phyloP scores from a whole-genome alignment of 2,888 invertebrate species.

The Hymenopus coronatus region DNA sequence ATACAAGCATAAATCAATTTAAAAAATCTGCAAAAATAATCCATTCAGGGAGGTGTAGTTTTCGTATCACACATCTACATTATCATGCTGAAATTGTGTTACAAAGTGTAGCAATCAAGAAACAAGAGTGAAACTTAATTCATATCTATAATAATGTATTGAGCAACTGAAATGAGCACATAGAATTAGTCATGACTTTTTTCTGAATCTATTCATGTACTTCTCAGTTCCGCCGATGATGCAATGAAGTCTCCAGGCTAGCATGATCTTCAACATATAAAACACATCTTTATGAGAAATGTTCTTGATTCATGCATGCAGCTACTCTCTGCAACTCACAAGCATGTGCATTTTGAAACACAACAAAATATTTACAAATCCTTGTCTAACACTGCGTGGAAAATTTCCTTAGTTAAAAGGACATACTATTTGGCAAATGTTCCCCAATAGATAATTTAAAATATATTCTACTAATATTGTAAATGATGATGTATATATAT shows the following conservation, averaged over 20 bases:
- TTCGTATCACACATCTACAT: background rate
- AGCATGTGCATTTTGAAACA: background rate
- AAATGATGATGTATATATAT: background rate
- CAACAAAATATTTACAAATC: background rate
- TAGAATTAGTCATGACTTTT: background rate
- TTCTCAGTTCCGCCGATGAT: background rate
- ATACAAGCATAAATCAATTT: constrained; percentile 6
- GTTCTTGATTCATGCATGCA: background rate
- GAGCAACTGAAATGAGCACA: background rate
- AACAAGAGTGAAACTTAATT: background rate
- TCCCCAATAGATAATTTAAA: background rate
- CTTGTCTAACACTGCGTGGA: background rate
- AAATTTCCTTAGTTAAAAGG: background rate
- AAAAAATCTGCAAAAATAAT: background rate
- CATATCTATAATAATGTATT: background rate
- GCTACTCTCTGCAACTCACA: background rate
- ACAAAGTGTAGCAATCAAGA: background rate
- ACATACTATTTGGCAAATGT: background rate
- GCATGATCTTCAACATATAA: background rate
- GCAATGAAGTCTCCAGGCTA: background rate
- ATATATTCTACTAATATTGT: background rate
- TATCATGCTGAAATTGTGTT: background rate
- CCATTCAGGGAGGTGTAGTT: background rate
- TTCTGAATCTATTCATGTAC: background rate
- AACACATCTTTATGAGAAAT: background rate